Percentiles rank a stretch among this genome's conserved stretches.
Conservation (phyloP, 2,797 vertebrate species). For the Liparis tanakae region DNA sequence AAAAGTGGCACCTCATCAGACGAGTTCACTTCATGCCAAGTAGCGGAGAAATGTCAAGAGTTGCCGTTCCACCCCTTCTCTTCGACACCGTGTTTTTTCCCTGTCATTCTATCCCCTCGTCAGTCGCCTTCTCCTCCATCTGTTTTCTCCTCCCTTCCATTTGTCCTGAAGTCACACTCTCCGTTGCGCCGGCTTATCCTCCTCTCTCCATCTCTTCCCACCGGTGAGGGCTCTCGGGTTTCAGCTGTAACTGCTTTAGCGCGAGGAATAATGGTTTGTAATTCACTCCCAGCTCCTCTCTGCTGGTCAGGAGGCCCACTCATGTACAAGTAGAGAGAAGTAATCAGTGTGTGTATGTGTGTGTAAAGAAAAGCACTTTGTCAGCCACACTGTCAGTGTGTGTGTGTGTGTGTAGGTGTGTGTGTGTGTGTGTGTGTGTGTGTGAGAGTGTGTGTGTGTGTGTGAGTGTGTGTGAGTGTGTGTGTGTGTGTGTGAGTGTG, state of each 20-base stretch:
- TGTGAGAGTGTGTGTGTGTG: not conserved
- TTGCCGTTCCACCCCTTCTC: slow-evolving; percentile 18
- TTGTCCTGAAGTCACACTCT: slow-evolving; percentile 52
- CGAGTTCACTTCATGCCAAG: slow-evolving; percentile 27
- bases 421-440: slow-evolving; percentile 13
- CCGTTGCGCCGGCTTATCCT: slow-evolving; percentile 13
- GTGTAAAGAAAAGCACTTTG: slow-evolving; percentile 5
- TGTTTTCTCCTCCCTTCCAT: slow-evolving; percentile 38
- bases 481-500: slow-evolving; percentile 3
- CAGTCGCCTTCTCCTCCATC: slow-evolving; percentile 30
- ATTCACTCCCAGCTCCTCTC: slow-evolving; percentile 71
- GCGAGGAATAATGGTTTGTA: slow-evolving; percentile 72
- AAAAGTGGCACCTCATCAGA: slow-evolving; percentile 23
- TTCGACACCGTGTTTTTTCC: slow-evolving; percentile 25
- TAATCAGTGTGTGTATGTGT: slow-evolving; percentile 51
- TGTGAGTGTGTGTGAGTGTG: slow-evolving; percentile 9
- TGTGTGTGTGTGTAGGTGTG: slow-evolving; percentile 22
- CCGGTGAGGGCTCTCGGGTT: slow-evolving; percentile 67
- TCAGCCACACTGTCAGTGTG: slow-evolving; percentile 28
- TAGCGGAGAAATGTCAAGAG: slow-evolving; percentile 47
- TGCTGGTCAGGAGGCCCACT: slow-evolving; percentile 66
- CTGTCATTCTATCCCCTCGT: slow-evolving; percentile 29
- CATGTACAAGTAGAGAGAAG: slow-evolving; percentile 56
- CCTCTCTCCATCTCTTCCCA: slow-evolving; percentile 47
- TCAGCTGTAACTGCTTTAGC: slow-evolving; percentile 68